Evolutionary conservation across 2,888 invertebrate species (phyloP).

Genomic region (Eilema depressum): DNA sequence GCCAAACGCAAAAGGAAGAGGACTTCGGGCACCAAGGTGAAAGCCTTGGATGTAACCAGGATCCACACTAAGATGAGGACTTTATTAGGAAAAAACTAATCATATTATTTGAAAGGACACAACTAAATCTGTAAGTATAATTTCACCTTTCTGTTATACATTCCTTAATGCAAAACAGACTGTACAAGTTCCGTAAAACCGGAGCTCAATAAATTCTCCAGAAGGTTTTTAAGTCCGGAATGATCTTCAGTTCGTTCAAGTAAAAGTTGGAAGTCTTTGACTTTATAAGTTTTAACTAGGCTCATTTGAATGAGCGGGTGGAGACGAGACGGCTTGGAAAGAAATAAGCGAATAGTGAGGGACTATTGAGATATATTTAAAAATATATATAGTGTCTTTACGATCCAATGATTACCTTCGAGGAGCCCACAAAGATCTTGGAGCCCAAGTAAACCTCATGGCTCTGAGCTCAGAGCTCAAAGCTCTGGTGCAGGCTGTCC

Average conservation of each 20-base stretch:
- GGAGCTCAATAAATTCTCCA: neutral
- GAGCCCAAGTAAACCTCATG: too few relatives aligned
- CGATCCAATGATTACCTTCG: too few relatives aligned
- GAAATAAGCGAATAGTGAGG: neutral
- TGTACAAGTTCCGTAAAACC: neutral
- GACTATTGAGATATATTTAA: neutral
- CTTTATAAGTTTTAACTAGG: constrained; percentile 17
- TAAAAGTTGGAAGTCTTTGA: constrained; percentile 14
- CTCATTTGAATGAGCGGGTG: constrained; percentile 4
- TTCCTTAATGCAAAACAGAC: neutral
- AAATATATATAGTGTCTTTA: too few relatives aligned
- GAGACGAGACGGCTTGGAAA: neutral
- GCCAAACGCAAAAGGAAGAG: too few relatives aligned
- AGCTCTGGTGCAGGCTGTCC: too few relatives aligned
- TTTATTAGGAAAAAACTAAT: too few relatives aligned
- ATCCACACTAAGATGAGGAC: too few relatives aligned
- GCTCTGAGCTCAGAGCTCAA: too few relatives aligned
- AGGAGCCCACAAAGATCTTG: too few relatives aligned
- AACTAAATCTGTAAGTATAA: neutral
- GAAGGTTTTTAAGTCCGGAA: constrained; percentile 7
- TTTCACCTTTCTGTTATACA: neutral
- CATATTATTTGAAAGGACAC: too few relatives aligned
- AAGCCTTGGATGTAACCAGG: too few relatives aligned
- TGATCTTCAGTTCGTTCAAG: constrained; percentile 2
- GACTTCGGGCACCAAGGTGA: too few relatives aligned